phyloP scores from a whole-genome alignment of 2,797 vertebrate genomes.

The Buphagus erythrorhynchus region DNA sequence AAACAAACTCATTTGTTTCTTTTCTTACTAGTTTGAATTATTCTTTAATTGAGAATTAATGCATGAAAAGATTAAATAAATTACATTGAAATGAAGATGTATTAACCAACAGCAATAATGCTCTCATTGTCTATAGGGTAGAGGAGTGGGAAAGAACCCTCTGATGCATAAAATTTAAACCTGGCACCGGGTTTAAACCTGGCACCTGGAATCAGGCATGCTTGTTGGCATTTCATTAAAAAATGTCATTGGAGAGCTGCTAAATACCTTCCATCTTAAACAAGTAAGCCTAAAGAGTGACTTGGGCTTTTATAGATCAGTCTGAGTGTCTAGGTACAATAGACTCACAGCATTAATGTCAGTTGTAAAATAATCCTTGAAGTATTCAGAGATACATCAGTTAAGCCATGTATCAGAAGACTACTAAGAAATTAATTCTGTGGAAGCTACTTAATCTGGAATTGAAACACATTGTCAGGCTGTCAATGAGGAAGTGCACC shows the following conservation, averaged over 20 bases:
- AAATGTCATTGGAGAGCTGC: not conserved
- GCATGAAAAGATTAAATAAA: constrained; percentile 1
- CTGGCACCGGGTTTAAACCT: not conserved
- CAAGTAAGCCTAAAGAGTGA: not conserved
- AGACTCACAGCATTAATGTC: no score
- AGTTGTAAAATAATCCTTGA: no score
- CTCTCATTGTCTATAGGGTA: not conserved
- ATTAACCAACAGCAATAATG: not conserved
- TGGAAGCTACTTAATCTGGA: no score
- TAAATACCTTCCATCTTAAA: not conserved
- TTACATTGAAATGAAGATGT: not conserved
- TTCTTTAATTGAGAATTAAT: constrained; percentile 39
- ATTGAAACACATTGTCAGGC: no score
- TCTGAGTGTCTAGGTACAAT: no score
- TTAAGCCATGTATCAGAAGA: no score
- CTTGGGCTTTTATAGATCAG: not conserved
- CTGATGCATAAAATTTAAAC: not conserved
- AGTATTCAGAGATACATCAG: no score
- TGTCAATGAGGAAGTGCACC: no score
- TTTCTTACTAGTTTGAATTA: not conserved
- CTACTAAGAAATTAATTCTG: no score
- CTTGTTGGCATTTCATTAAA: constrained; percentile 19
- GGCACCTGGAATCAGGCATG: not conserved
- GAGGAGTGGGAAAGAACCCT: not conserved
- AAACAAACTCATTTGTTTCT: not conserved